Conservation (phyloP, 1,140 invertebrate species). For the Formica selysi region DNA sequence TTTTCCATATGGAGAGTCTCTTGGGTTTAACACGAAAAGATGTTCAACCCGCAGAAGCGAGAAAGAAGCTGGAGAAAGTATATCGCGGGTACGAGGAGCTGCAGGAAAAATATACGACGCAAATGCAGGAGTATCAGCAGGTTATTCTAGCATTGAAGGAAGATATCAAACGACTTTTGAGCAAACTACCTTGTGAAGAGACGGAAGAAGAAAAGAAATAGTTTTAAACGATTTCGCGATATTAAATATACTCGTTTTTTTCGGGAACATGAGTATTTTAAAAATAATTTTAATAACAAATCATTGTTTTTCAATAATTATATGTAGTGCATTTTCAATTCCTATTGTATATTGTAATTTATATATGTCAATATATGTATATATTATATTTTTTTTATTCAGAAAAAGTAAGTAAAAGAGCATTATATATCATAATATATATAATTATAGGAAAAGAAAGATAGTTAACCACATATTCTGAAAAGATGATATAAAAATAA, state of each 20-base stretch:
- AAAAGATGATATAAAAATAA: conserved; percentile 16
- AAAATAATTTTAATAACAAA: neutral
- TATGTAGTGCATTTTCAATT: neutral
- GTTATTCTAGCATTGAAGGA: conserved; percentile 78
- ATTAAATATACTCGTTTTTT: neutral
- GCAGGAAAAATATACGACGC: conserved; percentile 83
- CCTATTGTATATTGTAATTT: conserved; percentile 17
- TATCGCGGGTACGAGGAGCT: conserved; percentile 89
- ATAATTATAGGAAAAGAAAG: conserved; percentile 6
- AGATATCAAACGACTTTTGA: conserved; percentile 73
- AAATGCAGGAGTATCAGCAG: conserved; percentile 79
- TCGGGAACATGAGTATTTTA: neutral
- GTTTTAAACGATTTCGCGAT: conserved; percentile 11
- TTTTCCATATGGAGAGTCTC: conserved; percentile 90
- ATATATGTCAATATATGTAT: conserved; percentile 6
- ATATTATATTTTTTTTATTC: neutral
- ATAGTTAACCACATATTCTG: neutral
- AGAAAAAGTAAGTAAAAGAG: neutral
- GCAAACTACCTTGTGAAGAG: conserved; percentile 63
- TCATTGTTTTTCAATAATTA: neutral
- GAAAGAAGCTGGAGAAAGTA: conserved; percentile 88
- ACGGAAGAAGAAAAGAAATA: conserved; percentile 36
- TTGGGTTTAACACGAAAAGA: conserved; percentile 88
- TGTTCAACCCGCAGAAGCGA: conserved; percentile 87
- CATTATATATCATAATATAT: neutral